Percentiles rank a stretch among this genome's conserved stretches.
These are phyloP conservation scores for Branchinecta lynchi DNA, from an alignment of 1,140 invertebrate genomes.

Conservation along the genomic window DNA sequence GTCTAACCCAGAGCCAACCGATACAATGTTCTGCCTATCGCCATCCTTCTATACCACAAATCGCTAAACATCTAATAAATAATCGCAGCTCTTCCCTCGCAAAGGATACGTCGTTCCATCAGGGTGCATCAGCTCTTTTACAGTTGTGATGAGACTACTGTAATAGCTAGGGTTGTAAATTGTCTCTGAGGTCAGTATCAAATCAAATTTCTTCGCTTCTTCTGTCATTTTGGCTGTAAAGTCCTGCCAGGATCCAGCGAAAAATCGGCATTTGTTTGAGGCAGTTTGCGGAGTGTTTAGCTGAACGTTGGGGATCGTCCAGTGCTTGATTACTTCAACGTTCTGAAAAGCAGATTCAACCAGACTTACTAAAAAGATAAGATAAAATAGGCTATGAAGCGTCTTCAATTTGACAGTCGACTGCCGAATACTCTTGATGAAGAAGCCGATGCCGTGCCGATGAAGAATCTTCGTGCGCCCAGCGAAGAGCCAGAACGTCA, in stretches of 20 bases:
- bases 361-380: neutral
- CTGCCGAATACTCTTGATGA: no score
- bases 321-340: slow-evolving; percentile 48
- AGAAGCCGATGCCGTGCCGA: no score
- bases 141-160: slow-evolving; percentile 49
- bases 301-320: slow-evolving; percentile 61
- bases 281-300: slow-evolving; percentile 42
- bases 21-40: no score
- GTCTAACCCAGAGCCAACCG: no score
- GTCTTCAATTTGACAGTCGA: no score
- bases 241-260: slow-evolving; percentile 60
- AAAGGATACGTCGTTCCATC: slow-evolving; percentile 41
- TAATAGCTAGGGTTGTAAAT: slow-evolving; percentile 73
- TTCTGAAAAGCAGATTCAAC: slow-evolving; percentile 40
- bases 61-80: no score
- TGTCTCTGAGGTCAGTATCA: slow-evolving; percentile 75
- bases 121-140: slow-evolving; percentile 46
- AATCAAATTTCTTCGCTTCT: slow-evolving; percentile 47
- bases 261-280: slow-evolving; percentile 43
- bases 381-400: neutral
- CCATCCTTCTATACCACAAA: no score
- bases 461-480: no score
- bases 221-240: slow-evolving; percentile 32
- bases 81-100: neutral
- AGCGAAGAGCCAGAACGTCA: no score